Percentiles rank a stretch among this genome's conserved stretches.
These are phyloP conservation scores for Caenorhabditis imperialis DNA, from an alignment of 2,888 invertebrate species.

Conservation along the genomic window DNA sequence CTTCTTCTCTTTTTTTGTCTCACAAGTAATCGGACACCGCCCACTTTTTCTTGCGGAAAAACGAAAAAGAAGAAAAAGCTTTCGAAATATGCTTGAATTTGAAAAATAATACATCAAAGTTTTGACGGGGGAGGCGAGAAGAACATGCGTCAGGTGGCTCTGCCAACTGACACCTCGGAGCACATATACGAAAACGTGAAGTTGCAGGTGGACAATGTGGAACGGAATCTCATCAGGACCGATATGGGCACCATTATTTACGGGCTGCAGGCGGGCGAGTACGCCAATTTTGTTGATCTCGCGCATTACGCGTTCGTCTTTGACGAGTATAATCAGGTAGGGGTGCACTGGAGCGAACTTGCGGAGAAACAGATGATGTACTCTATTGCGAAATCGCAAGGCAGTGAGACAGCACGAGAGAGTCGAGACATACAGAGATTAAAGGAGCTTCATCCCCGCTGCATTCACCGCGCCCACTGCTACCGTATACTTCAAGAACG, in stretches of 20 bases:
- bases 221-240: conserved; percentile 34
- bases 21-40: too few relatives aligned
- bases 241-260: conserved; percentile 55
- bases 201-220: conserved; percentile 38
- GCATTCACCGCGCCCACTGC: too few relatives aligned
- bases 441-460: too few relatives aligned
- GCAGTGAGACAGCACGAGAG: too few relatives aligned
- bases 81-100: too few relatives aligned
- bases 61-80: too few relatives aligned
- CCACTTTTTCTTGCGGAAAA: too few relatives aligned
- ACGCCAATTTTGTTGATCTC: conserved; percentile 55
- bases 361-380: too few relatives aligned
- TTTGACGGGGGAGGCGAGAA: conserved; percentile 18
- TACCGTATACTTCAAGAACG: too few relatives aligned
- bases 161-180: conserved; percentile 24
- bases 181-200: conserved; percentile 3
- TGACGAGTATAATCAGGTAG: conserved; percentile 57
- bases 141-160: conserved; percentile 41
- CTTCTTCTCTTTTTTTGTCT: too few relatives aligned
- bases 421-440: too few relatives aligned
- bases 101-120: conserved; percentile 32
- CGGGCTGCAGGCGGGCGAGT: conserved; percentile 47
- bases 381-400: too few relatives aligned
- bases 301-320: conserved; percentile 52
- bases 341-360: background rate